phyloP scores from a whole-genome alignment of 2,797 vertebrate genomes.

The Acanthurus lineatus region DNA sequence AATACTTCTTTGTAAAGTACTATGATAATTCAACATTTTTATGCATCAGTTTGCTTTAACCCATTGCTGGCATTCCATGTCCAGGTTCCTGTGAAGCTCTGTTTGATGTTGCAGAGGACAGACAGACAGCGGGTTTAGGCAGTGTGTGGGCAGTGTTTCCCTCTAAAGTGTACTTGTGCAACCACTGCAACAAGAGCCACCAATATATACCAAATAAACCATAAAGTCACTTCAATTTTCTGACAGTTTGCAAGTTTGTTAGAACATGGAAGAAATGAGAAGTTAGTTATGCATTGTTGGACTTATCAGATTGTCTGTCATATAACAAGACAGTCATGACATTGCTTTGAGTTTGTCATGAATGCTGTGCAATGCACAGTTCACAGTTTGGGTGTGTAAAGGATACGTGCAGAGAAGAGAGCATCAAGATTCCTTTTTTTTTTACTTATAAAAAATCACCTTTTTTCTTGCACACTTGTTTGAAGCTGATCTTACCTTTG shows the following conservation, averaged over 20 bases:
- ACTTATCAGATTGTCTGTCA: not conserved
- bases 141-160: not conserved
- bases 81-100: not conserved
- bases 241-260: not conserved
- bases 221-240: not conserved
- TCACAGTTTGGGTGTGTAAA: not conserved
- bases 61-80: not conserved
- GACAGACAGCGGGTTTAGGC: too few relatives aligned
- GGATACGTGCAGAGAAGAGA: not conserved
- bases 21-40: not conserved
- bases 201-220: not conserved
- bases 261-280: not conserved
- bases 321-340: not conserved
- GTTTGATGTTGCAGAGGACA: not conserved
- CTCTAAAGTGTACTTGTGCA: not conserved
- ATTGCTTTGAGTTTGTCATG: too few relatives aligned
- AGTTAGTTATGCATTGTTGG: not conserved
- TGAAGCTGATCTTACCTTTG: not conserved
- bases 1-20: slow-evolving; percentile 16
- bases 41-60: not conserved
- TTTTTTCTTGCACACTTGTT: not conserved
- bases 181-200: not conserved
- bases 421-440: too few relatives aligned
- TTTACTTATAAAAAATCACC: not conserved
- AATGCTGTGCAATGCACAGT: not conserved